Percentiles rank a stretch among this genome's conserved stretches.
These are phyloP conservation scores for Copsychus sechellarum DNA, from an alignment of 2,113 vertebrate species.

Conservation along the genomic window DNA sequence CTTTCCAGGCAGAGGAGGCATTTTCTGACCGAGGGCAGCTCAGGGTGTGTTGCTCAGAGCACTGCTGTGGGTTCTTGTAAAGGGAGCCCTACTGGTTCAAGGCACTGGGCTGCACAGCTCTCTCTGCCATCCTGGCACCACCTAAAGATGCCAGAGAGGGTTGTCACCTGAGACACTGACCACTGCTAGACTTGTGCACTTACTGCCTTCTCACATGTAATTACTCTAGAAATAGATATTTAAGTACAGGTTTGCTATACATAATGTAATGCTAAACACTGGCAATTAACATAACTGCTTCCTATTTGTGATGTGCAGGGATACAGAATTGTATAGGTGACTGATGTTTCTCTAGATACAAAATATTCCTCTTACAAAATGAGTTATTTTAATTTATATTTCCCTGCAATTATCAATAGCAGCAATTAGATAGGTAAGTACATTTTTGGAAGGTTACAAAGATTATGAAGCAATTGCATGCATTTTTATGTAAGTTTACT, in stretches of 20 bases:
- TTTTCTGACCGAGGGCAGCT: accelerated
- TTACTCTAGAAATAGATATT: conserved; percentile 34
- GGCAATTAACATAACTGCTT: conserved; percentile 1
- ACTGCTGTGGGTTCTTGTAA: accelerated
- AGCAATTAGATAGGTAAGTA: not conserved
- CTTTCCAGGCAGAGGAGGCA: not conserved
- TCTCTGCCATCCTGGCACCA: not conserved
- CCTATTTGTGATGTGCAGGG: not conserved
- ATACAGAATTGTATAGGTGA: not conserved
- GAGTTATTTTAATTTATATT: conserved; percentile 1
- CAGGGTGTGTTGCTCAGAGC: not conserved
- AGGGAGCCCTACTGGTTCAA: accelerated
- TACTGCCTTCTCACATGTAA: not conserved
- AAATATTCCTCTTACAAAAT: not conserved
- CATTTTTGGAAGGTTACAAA: not conserved
- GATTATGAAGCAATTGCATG: not conserved
- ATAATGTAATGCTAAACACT: not conserved
- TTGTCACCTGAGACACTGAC: not conserved
- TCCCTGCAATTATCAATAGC: not conserved
- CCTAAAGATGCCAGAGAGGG: not conserved
- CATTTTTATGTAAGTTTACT: not conserved
- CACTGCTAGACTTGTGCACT: not conserved
- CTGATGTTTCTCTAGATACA: not conserved
- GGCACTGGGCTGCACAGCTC: not conserved
- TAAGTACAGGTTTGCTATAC: conserved; percentile 19